Base-by-base conservation (phyloP, 2,113 vertebrate species). In the Erinaceus europaeus region DNA sequence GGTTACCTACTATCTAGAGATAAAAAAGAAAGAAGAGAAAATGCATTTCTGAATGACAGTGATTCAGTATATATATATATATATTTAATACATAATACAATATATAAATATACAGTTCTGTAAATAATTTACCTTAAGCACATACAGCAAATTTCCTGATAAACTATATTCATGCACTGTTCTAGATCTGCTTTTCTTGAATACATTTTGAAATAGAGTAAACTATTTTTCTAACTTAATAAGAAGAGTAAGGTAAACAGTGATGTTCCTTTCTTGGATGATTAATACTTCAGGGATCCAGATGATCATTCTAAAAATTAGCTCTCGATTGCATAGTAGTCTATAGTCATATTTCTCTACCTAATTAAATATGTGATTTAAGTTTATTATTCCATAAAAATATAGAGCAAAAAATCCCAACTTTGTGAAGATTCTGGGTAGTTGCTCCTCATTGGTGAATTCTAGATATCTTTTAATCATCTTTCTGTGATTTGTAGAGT, bases 381-480 rank as follows among this genome's bases (percentile, higher is more conserved):
- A 3, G 57, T 29, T 23, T 27, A 6, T 57, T 57, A 27, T 69
- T 69, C 59, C 11, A 14, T 18, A 21, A 29, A n/a, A 40, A 36
- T n/a, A 46, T 29, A 29, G 32, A 62, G 71, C 68, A 68, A 20
- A 46, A 32, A 13, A 9, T 25, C 4, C 57, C 29, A 6, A 11
- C 14, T 3, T 13, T 11, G 25, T 3, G 44, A 44, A 38, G 34
- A 40, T 15, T 65, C 17, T 36, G 5, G n/a, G 7, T 0, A 0
- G 18, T 2, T 1, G 5, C 14, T 3, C 6, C 52, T 25, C 9
- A 4, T 21, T n/a, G 18, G 2, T 2, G 6, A 38, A 10, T 1
- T 32, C 29, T 38, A 1, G 1, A 11, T 1, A 1, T 4, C 9
- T 0, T 0, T 1, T 15, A 7, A 11, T 34, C 40, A 0, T 2